Evolutionary conservation across 2,888 invertebrate species (phyloP), one percentile per base, ranked within the genome.

Genomic region (Lasiommata megera): DNA sequence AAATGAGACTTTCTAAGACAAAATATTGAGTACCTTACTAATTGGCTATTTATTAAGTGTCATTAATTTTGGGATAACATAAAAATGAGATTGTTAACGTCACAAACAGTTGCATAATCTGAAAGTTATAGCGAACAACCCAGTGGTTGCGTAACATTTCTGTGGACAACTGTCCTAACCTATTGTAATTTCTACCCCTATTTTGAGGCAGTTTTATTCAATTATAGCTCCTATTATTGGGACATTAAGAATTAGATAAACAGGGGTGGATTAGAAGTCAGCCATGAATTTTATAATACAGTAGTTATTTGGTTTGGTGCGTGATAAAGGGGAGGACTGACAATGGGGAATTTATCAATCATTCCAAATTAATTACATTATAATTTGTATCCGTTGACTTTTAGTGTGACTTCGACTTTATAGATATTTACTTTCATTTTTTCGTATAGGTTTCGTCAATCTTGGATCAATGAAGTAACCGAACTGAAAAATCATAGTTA

Each of bases 331-430:
- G 61, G 61, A 58, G 58, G 38, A n/a, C 29, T 54, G 36, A 54
- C 58, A 58, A 54, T 57, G 41, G 41, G 52, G 52, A 54, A 60
- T 61, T 61, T 61, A 61, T 61, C 61, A 61, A 61, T 61, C 61
- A 61, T 61, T 54, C 41, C 46, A 58, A 54, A 51, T 61, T 61
- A 61, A 61, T 60, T 60, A 60, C 57, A 47, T 57, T 50, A 60
- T 57, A 57, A 60, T 61, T 61, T 58, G 54, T 61, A 51, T 58
- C 58, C 50, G 58, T 58, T 61, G 58, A 58, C 61, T 61, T 61
- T 61, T 58, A 47, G 34, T 53, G 40, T 17, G 14, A 6, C 9
- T 50, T 31, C 37, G 1, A 41, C 17, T 16, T n/a, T 38, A 38
- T 43, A 40, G 0, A 40, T 40, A 40, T 17, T 8, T 40, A 40